Evolutionary conservation across 2,113 vertebrate genomes (phyloP), one percentile per base, ranked within the genome.

Genomic region (Turdus rufiventris): DNA sequence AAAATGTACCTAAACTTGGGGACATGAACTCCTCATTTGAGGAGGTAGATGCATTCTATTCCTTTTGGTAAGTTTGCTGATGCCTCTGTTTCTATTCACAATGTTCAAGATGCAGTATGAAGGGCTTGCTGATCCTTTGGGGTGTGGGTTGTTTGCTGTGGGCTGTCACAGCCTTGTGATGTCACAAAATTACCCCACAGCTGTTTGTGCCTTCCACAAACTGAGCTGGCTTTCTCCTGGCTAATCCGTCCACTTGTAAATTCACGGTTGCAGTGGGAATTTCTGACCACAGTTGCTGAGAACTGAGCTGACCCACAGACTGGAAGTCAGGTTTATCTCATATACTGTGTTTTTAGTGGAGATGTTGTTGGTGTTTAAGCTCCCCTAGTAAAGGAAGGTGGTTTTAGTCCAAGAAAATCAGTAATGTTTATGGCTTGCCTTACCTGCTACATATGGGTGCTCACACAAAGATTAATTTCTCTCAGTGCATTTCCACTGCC

Each of bases 21-120:
- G 97, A 98, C 43, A 88, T 96, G 94, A 98, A 98, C 65, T 98
- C 99, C 9, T 98, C 99, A 9, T 99, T 99, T 97, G 99, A 99
- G 97, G 99, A 99, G 23, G 99, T 99, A 80, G 99, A 99, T 97
- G 97, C 97, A 63, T 99, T 99, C 98, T 99, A 99, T 98, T 99
- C 99, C 19, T 99, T 99, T 96, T 99, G 99, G 99, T 99, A 92
- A 98, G 98, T 97, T 53, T 62, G 93, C 84, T 16, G 63, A 19
- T 93, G 43, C 26, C 72, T 81, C 57, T 0, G 4, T 88, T 84
- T 79, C 70, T 86, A 15, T 34, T 42, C 65, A 34, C 65, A 34
- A 18, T 43, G 45, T 68, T 82, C 56, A 63, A 73, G 58, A 79
- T 6, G 20, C 2, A 6, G 8, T 42, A 12, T 12, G 11, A 67